Evolutionary conservation across 92 coral and sea anemone species (phyloP), one percentile per base, ranked within the genome.

Genomic region (Umimayanthus chanpuru): DNA sequence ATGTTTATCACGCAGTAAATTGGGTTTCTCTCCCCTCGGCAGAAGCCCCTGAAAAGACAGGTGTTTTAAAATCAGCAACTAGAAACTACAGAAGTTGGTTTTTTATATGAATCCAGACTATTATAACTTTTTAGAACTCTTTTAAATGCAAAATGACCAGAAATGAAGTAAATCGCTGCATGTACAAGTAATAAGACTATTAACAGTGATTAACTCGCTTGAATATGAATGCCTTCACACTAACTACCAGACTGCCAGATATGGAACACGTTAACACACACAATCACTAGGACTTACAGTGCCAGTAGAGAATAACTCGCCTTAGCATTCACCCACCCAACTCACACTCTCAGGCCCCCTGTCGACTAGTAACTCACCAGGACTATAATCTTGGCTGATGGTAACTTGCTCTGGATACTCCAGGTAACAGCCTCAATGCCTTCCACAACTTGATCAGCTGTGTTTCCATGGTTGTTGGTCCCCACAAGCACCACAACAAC

Each of bases 1-100:
- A 84, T 95, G 98, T 84, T 95, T 96, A 71, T 93, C 96, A 40
- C 99, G 94, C n/a, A 96, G 91, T 11, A 88, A 93, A 82, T 96
- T 96, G 14, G 99, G 98, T n/a, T 89, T 92, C 66, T 95, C 95
- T 53, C 99, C 99, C 36, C 99, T 89, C 29, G 99, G 99, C 28
- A 96, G 78, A 67, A 96, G 94, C 29, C 96, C 98, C 99, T 96
- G 73, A 29, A 61, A 66, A 82, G 74, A 82, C 40, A 20, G 25
- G 9, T 53, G 0, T 53, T 53, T 50, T 25, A 9, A 43, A 18
- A 18, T 38, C 12, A 25, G n/a, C 39, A 58, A 76, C 5, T n/a
- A 40, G 21, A 47, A 47, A 47, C 10, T 9, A 9, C 50, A 47
- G 50, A 47, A 32, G 36, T 32, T 32, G 36, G 36, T 32, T 32